Percentiles rank a stretch among this genome's conserved stretches.
These are phyloP conservation scores for Lanius collurio DNA, from an alignment of 2,113 vertebrate genomes.

Conservation along the genomic window DNA sequence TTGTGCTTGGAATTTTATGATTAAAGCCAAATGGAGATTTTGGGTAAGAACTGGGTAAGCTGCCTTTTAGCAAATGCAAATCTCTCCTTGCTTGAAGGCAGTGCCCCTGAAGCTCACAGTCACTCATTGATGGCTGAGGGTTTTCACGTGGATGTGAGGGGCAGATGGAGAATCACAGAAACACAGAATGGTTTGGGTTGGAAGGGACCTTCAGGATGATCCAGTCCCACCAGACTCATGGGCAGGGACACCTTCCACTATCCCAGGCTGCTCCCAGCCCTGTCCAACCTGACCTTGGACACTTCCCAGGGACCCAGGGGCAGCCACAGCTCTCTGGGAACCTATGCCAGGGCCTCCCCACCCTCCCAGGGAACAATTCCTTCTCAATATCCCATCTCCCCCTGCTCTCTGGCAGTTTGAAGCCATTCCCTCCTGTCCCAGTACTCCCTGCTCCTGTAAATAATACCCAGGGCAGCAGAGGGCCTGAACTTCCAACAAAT, in stretches of 20 bases:
- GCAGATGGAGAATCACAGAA: not conserved
- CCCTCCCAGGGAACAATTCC: rapidly evolving
- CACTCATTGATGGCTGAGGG: not conserved
- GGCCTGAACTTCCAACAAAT: not conserved
- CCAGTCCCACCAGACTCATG: not conserved
- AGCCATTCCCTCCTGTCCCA: rapidly evolving
- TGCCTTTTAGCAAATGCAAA: not conserved
- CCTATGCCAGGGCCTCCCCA: rapidly evolving
- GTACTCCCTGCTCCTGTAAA: not conserved
- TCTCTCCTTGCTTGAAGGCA: not conserved
- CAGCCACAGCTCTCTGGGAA: not conserved
- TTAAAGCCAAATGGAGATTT: not conserved
- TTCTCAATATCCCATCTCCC: not conserved
- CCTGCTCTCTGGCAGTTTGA: not conserved
- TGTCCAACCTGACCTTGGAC: rapidly evolving
- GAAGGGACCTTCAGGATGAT: not conserved
- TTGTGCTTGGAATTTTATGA: not conserved
- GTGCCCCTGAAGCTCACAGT: not conserved
- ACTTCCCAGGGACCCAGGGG: not conserved
- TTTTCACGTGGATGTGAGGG: not conserved
- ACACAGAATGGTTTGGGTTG: not conserved
- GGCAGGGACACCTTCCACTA: not conserved
- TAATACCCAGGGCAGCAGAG: not conserved
- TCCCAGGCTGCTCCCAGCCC: not conserved
- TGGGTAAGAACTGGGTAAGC: not conserved